phyloP scores from a whole-genome alignment of 2,113 vertebrate genomes.

The Pygoscelis adeliae region DNA sequence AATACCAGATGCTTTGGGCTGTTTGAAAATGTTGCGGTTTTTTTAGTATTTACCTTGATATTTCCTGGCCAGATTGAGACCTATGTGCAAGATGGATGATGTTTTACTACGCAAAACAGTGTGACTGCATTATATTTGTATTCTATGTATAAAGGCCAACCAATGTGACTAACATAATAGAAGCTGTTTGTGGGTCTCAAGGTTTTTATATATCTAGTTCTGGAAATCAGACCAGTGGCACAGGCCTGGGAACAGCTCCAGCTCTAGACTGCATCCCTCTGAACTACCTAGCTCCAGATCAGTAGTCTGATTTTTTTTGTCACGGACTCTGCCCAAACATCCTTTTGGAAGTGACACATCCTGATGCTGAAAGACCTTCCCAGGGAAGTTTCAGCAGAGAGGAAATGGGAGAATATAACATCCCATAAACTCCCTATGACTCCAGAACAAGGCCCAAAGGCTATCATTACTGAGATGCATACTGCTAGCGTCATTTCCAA shows the following conservation, averaged over 20 bases:
- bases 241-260: not conserved
- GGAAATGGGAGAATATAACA: constrained; percentile 45
- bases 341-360: constrained; percentile 15
- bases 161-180: not conserved
- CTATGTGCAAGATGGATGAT: not conserved
- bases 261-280: not conserved
- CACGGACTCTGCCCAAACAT: not conserved
- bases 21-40: not conserved
- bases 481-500: constrained; percentile 49
- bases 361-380: not conserved
- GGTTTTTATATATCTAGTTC: not conserved
- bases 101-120: not conserved
- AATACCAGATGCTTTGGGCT: not conserved
- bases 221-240: not conserved
- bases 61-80: not conserved
- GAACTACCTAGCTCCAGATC: not conserved
- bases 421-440: constrained; percentile 53
- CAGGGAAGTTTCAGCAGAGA: constrained; percentile 8
- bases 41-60: not conserved
- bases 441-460: constrained; percentile 50
- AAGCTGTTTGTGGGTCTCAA: not conserved
- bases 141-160: not conserved
- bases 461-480: constrained; percentile 31
- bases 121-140: not conserved
- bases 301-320: not conserved